Evolutionary conservation across 2,797 vertebrate genomes (phyloP).

Genomic region (Sebastes variabilis): DNA sequence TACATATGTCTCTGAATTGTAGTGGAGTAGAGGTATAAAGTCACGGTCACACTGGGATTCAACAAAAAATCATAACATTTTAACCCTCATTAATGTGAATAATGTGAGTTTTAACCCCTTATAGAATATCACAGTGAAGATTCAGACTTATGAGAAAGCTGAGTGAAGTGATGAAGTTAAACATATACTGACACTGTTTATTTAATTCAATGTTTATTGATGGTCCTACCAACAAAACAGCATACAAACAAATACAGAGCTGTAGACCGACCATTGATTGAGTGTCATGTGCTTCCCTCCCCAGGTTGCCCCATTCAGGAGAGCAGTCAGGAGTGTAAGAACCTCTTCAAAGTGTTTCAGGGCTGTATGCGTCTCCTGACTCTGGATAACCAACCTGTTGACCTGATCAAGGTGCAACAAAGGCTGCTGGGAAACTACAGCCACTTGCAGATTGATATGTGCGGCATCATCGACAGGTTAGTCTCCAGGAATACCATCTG

Average conservation of each 20-base stretch:
- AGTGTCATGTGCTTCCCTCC: not conserved
- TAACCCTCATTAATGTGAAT: not conserved
- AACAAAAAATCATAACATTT: not conserved
- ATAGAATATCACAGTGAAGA: not conserved
- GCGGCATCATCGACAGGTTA: slow-evolving; percentile 94
- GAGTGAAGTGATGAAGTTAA: too few relatives aligned
- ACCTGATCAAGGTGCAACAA: slow-evolving; percentile 91
- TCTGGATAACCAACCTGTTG: slow-evolving; percentile 80
- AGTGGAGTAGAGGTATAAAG: not conserved
- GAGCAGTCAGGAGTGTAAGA: slow-evolving; percentile 80
- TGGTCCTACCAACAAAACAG: not conserved
- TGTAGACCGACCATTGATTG: not conserved
- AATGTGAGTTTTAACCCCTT: not conserved
- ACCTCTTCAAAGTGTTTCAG: slow-evolving; percentile 86
- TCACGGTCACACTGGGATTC: not conserved
- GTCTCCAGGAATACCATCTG: not conserved
- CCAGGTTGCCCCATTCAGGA: slow-evolving; percentile 87
- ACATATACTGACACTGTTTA: not conserved
- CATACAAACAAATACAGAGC: not conserved
- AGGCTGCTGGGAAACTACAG: slow-evolving; percentile 90
- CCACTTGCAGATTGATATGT: slow-evolving; percentile 92
- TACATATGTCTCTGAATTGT: not conserved
- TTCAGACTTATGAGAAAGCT: not conserved
- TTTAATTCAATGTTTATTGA: not conserved
- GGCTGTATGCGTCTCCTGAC: slow-evolving; percentile 91